Evolutionary conservation across 2,113 vertebrate genomes (phyloP), one percentile per base, ranked within the genome.

Genomic region (Burhinus bistriatus): DNA sequence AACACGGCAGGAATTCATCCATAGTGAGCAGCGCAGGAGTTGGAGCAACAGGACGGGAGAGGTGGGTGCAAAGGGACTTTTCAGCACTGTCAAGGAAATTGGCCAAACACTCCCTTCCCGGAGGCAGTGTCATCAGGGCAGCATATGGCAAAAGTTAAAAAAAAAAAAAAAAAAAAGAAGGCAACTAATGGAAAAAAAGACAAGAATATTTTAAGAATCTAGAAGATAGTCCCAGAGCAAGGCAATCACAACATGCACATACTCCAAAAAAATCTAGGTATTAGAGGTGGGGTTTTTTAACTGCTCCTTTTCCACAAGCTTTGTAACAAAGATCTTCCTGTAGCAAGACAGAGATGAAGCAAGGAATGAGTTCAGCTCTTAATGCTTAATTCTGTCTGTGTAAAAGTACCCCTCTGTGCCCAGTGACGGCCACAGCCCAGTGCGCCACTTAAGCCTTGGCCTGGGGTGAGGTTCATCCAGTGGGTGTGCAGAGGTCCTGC

Each of bases 61-160:
- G 78, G 55, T 45, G 93, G 76, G 92, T 89, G 72, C 93, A 81
- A 72, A 83, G 76, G 85, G 68, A 84, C 79, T 96, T 94, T 91
- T 93, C 95, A 93, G 77, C 65, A 3, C 95, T 87, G 94, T 89
- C 79, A 44, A 70, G 78, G 83, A 89, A 68, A 79, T 79, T 88
- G 94, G 89, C 77, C 79, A 34, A 97, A 73, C 22, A 8, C 57
- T 83, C 91, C 78, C 38, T 93, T 93, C 84, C 75, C 0, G 11
- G 58, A 86, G 83, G 77, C 68, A 83, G 13, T 29, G 70, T 73
- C 71, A 88, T 70, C 83, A 83, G 93, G 80, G 62, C 66, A 97
- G 61, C 44, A 94, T 80, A 73, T 91, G 95, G 96, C 79, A 88
- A 91, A 83, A 78, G 61, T 32, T 1, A 3, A 64, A 14, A 57